Base-by-base conservation (phyloP, 2,797 vertebrate genomes). In the Rostrhamus sociabilis region DNA sequence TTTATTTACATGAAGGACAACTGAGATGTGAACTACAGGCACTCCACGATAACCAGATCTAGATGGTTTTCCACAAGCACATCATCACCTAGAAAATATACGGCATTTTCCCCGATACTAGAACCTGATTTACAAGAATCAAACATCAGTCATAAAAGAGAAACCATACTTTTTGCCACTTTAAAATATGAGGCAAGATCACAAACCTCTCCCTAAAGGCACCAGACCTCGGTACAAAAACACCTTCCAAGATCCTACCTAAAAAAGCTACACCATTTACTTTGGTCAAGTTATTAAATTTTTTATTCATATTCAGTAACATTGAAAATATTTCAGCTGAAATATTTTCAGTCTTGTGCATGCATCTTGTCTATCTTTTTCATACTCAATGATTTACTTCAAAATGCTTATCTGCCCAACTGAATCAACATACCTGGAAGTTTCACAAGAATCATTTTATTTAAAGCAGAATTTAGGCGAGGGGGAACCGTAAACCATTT, bases 1-100 rank as follows among this genome's bases (percentile, higher is more conserved):
- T 83, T 63, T 88, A 67, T 83, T 93, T 92, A 60, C 79, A 77
- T n/a, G 69, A 93, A 95, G 82, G 75, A 56, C 93, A 96, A 47
- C 42, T 6, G 60, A 91, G 68, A 74, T 5, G 8, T 60, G 52
- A 86, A 71, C 7, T 15, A 12, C 55, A 73, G 60, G 18, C 40
- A 23, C 42, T 42, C 56, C 56, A 40, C 0, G 1, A 62, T 14
- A 81, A 2, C 22, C 62, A 66, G 25, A 86, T 23, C 78, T 80
- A 20, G 1, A 47, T 3, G 47, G 48, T 40, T 88, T 95, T 90
- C 56, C 89, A 83, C 29, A 40, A 62, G 89, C 17, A 67, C 23
- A 31, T 32, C 34, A 32, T 40, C 68, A 31, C 60, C 40, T 11
- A 31, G 18, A 64, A 89, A 75, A 86, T 7, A 60, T 0, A n/a